Evolutionary conservation across 2,113 vertebrate species (phyloP).

Genomic region (Aegypius monachus): DNA sequence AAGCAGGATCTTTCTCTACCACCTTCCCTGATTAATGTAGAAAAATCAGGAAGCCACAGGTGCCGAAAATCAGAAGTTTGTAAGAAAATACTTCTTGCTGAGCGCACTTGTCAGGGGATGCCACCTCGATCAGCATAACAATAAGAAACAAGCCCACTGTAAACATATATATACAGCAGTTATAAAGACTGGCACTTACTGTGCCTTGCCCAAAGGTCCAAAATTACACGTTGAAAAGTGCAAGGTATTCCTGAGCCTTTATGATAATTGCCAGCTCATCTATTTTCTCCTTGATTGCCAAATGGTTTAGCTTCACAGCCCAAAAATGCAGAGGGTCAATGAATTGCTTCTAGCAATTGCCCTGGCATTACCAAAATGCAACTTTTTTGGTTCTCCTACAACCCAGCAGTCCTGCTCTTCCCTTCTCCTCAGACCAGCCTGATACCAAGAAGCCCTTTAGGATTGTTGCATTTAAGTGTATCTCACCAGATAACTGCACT

Average conservation of each 20-base stretch:
- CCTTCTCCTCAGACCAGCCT: background rate
- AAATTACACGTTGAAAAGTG: background rate
- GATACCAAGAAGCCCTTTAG: too few species aligned
- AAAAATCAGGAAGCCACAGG: background rate
- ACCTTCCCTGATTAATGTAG: background rate
- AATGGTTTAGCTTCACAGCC: background rate
- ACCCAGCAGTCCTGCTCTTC: background rate
- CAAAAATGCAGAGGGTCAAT: background rate
- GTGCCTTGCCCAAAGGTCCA: background rate
- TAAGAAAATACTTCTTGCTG: background rate
- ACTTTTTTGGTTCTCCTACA: background rate
- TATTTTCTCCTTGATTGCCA: background rate
- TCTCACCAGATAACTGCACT: background rate
- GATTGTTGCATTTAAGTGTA: background rate
- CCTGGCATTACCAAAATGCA: accelerated
- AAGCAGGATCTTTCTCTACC: background rate
- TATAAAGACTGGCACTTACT: background rate
- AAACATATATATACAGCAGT: accelerated
- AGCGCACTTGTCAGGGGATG: background rate
- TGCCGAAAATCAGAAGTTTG: background rate
- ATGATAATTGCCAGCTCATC: background rate
- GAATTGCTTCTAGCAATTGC: background rate
- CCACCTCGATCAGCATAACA: background rate
- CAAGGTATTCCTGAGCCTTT: background rate
- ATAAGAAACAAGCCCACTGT: background rate